Conservation (phyloP, 2,797 vertebrate genomes). For the Cossypha heuglini region DNA sequence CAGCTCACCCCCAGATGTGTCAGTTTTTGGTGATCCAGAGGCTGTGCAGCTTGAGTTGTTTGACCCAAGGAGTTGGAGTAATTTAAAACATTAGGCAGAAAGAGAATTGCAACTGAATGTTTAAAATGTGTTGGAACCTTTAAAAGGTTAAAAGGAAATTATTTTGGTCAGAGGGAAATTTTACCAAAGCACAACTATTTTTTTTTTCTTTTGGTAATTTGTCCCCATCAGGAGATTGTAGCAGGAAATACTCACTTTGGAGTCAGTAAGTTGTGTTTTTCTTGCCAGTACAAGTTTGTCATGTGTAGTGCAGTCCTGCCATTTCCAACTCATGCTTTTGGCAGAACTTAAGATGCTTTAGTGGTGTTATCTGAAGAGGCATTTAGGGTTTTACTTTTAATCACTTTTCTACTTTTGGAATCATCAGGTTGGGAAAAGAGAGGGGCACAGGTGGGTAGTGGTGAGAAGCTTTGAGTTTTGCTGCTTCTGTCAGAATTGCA, state of each 20-base stretch:
- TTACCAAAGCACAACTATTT: not conserved
- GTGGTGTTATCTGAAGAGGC: not conserved
- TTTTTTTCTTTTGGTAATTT: not conserved
- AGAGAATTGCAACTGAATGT: not conserved
- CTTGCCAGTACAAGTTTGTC: not conserved
- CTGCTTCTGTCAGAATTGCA: not conserved
- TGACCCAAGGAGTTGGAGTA: not conserved
- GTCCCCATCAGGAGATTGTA: not conserved
- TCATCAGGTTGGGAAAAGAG: not conserved
- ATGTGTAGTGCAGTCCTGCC: not conserved
- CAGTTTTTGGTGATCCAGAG: not conserved
- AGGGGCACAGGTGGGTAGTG: not conserved
- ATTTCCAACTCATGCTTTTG: not conserved
- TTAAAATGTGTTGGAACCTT: not conserved
- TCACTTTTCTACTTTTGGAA: not conserved
- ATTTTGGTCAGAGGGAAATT: not conserved
- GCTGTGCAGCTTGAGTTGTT: not conserved
- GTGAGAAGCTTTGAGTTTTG: slow-evolving; percentile 7
- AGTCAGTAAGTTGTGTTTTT: not conserved
- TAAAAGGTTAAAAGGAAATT: not conserved
- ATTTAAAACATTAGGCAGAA: not conserved
- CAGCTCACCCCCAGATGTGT: not conserved
- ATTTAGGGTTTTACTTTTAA: slow-evolving; percentile 20
- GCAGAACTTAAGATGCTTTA: not conserved
- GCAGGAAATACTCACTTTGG: not conserved